Evolutionary conservation across 2,888 invertebrate genomes (phyloP), one percentile per base, ranked within the genome.

Genomic region (Xanthorhoe designata): DNA sequence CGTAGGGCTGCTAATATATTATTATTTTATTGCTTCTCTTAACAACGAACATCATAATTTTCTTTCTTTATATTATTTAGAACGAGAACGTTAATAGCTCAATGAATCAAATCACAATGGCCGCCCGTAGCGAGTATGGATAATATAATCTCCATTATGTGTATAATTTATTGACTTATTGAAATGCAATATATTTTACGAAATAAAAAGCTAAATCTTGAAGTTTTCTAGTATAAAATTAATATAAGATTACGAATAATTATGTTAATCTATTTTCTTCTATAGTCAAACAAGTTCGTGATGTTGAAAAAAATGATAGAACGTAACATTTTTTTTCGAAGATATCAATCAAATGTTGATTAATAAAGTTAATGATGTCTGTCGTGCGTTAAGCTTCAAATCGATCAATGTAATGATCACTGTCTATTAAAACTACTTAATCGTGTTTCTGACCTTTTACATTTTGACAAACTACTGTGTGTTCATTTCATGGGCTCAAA

Each of bases 1-100:
- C 78, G 74, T 85, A 91, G 92, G 92, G 92, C 79, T 91, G 82
- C 86, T 84, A 84, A 85, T 87, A 81, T 84, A 85, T 84, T 86
- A 85, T 82, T 81, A 85, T 86, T 88, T 87, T 82, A 86, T 83
- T 83, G 79, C 85, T 74, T 59, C 59, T 69, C 80, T 76, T 69
- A 73, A 81, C 82, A 83, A 82, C 79, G 80, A 80, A 89, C 83
- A 87, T 86, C 85, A 90, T 90, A 87, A 90, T 89, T 72, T 74
- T 69, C 74, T 88, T 87, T 85, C 81, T 87, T 86, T 85, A 88
- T 85, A 85, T 83, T 84, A 86, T 85, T 81, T 85, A 83, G 83
- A 84, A 83, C 83, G 83, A 79, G 81, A 81, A 83, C 81, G 78
- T 87, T 89, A 87, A 90, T 89, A 76, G 82, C 74, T 69, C 82